These are phyloP conservation scores for Oxyscelio sp. DNA, from an alignment of 2,888 invertebrate genomes.

Conservation along the genomic window DNA sequence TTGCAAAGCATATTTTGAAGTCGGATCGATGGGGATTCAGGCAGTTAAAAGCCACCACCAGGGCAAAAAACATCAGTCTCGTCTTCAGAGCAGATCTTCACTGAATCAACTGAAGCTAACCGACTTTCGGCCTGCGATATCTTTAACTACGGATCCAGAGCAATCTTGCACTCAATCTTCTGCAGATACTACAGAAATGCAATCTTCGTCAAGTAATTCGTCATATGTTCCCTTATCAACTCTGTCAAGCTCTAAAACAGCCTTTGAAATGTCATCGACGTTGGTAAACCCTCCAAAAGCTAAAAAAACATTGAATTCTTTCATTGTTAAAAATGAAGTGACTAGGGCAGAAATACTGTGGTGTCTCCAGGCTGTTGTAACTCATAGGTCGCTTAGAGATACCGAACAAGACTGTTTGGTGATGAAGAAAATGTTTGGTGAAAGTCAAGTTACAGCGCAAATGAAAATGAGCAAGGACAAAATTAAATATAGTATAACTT, in stretches of 20 bases:
- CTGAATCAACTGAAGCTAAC: neutral
- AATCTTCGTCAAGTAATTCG: too few species aligned
- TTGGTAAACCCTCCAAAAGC: neutral
- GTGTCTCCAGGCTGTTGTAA: constrained; percentile 31
- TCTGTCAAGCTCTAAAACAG: neutral
- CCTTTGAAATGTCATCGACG: neutral
- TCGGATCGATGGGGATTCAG: constrained; percentile 7
- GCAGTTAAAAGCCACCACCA: neutral
- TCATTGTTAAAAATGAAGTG: neutral
- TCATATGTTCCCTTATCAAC: neutral
- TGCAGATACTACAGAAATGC: neutral
- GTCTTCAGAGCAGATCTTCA: too few species aligned
- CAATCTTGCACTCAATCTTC: neutral
- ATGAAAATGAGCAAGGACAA: constrained; percentile 22
- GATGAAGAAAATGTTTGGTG: constrained; percentile 42
- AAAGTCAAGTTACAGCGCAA: too few species aligned
- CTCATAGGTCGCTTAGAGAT: constrained; percentile 26
- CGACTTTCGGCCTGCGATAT: too few species aligned
- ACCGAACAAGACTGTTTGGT: constrained; percentile 13
- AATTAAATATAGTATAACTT: neutral
- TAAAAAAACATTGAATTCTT: neutral
- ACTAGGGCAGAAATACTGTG: neutral
- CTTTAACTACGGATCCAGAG: neutral
- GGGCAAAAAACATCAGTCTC: neutral
- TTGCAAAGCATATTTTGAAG: neutral